Percentiles rank a stretch among this genome's conserved stretches.
Evolutionary conservation across 53 echinoderm and acorn worm species (phyloP).

Genomic region (Holothuria leucospilota): DNA sequence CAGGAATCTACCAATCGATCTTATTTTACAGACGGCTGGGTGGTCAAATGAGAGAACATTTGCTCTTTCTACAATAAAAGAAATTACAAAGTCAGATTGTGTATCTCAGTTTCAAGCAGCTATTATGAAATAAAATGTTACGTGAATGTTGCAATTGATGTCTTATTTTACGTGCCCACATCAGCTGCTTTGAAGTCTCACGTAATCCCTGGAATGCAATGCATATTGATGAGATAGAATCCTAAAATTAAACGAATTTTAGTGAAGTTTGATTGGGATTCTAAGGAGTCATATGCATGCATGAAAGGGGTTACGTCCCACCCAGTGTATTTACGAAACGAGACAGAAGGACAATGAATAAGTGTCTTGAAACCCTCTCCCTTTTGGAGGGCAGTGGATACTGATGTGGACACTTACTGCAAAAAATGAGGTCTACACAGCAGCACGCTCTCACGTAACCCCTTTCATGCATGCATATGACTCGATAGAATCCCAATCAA

Average conservation of each 20-base stretch:
- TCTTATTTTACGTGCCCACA: too few species aligned
- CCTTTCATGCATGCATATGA: not conserved
- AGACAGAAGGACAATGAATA: not conserved
- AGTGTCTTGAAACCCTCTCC: not conserved
- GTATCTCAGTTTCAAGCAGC: too few species aligned
- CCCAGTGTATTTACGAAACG: not conserved
- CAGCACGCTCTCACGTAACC: conserved; percentile 26
- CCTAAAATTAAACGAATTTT: not conserved
- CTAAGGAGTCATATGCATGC: not conserved
- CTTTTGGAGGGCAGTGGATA: not conserved
- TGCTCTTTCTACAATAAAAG: too few species aligned
- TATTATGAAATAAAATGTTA: too few species aligned
- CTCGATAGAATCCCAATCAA: not conserved
- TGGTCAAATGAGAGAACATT: too few species aligned
- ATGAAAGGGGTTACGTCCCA: too few species aligned
- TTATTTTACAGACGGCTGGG: too few species aligned
- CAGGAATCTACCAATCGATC: too few species aligned
- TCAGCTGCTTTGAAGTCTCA: conserved; percentile 30
- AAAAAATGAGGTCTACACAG: not conserved
- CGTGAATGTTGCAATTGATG: too few species aligned
- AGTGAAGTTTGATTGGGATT: conserved; percentile 27
- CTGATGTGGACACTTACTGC: not conserved
- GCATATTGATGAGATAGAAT: conserved; percentile 9
- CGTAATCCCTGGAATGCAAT: not conserved
- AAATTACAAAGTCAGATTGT: too few species aligned